Base-by-base conservation (phyloP, 2,888 invertebrate species). In the Dione vanillae region DNA sequence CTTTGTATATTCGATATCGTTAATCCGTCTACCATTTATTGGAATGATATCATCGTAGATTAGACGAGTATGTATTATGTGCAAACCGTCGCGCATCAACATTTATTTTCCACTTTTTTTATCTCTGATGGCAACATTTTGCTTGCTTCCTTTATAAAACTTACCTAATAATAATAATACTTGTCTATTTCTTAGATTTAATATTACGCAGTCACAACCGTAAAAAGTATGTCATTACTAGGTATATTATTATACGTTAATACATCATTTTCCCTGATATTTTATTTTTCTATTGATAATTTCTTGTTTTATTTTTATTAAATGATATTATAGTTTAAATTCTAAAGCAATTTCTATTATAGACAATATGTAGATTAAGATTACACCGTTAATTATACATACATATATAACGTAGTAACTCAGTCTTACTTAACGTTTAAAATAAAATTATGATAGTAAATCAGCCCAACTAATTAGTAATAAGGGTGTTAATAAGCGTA, bases 1-100 rank as follows among this genome's bases (percentile, higher is more conserved):
- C 37, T 11, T 37, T n/a, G 43, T n/a, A 43, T 61, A 43, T 27
- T 12, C 37, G 49, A 58, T 69, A 66, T 71, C 66, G 59, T 65
- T 70, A 71, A 72, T 67, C 69, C 69, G 47, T 74, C 59, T 61
- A 27, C 59, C 52, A 64, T 67, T 71, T 71, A 59, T 66, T 67
- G 16, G 52, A 66, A 69, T 69, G 68, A 69, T 73, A 69, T 62
- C 67, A 37, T 27, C 14, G 47, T 19, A 62, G 59, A 73, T 71
- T 65, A 68, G n/a, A n/a, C n/a, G n/a, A n/a, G n/a, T n/a, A n/a
- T n/a, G n/a, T 2, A n/a, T 52, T 62, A 19, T 59, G n/a, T 37
- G 54, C 10, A 16, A 54, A 47, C n/a, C 47, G 62, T 27, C 45
- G 47, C 35, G 20, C 49, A 65, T 40, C 41, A 52, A 41, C 37